Evolutionary conservation across 2,113 vertebrate genomes (phyloP), one percentile per base, ranked within the genome.

Genomic region (Hippocampus abdominalis): DNA sequence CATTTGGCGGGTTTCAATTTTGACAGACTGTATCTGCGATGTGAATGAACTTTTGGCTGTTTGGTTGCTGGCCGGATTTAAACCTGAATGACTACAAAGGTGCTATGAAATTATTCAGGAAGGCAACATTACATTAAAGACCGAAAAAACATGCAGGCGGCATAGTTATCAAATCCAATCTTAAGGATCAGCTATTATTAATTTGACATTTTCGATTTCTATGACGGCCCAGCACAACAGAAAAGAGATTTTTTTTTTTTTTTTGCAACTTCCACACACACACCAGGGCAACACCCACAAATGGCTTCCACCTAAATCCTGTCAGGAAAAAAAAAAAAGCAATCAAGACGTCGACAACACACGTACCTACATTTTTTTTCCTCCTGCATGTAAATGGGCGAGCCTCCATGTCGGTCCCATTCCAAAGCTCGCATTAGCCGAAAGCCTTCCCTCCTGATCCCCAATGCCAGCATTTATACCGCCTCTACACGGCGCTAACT

Each of bases 351-450:
- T 73, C 27, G 54, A 85, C 71, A 44, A 21, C 25, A 32, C 68
- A 90, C 91, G 56, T 92, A 93, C 92, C 92, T 88, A 88, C 81
- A 84, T 90, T 87, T 84, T 88, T 92, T 88, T 84, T 92, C 81
- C 82, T 89, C 83, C 89, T 89, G 65, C 82, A 90, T 29, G 87
- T 89, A 49, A 92, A 92, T 0, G 85, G 72, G 48, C 89, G 87
- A 44, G 88, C 64, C 72, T 93, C 92, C 92, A 93, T 93, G 76
- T 66, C 75, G 54, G 75, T 77, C 79, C 81, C 89, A 92, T 87
- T 76, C 81, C 84, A 78, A 81, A 82, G 60, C 74, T 66, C 76
- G 3, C 77, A 69, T 20, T 64, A 80, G 66, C 75, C 69, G 40
- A 80, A 65, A 70, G 36, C 51, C 72, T 70, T 63, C 75, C 44